Percentiles rank a stretch among this genome's conserved stretches.
Conservation (phyloP, 2,113 vertebrate genomes). For the Tenebrosternarchus preto region DNA sequence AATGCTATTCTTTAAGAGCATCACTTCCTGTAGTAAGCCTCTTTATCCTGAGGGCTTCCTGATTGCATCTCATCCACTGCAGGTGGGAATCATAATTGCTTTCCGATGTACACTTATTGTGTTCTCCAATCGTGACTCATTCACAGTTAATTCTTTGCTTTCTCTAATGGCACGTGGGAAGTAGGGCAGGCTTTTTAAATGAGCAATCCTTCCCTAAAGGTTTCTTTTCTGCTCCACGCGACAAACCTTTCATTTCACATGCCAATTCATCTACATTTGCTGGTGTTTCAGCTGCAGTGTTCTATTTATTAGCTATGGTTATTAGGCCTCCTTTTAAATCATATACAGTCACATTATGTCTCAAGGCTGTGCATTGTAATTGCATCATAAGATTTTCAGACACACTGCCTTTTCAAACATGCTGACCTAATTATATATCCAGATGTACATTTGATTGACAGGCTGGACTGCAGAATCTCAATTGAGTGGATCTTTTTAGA, state of each 20-base stretch:
- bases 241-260: constrained; percentile 6
- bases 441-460: background rate
- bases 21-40: constrained; percentile 26
- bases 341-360: constrained; percentile 28
- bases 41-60: constrained; percentile 36
- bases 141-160: constrained; percentile 39
- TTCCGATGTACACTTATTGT: constrained; percentile 34
- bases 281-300: constrained; percentile 15
- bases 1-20: constrained; percentile 22
- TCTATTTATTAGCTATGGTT: constrained; percentile 38
- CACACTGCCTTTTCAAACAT: constrained; percentile 6
- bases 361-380: constrained; percentile 23
- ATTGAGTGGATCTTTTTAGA: too few relatives aligned
- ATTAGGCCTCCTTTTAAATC: constrained; percentile 31
- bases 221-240: background rate
- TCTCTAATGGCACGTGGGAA: constrained; percentile 38
- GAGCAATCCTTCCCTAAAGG: constrained; percentile 15
- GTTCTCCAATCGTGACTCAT: constrained; percentile 48
- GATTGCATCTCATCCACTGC: constrained; percentile 45
- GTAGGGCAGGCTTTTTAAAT: constrained; percentile 25
- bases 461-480: background rate
- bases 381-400: constrained; percentile 6
- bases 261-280: constrained; percentile 23
- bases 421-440: background rate
- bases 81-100: constrained; percentile 42